Evolutionary conservation across 2,797 vertebrate genomes (phyloP), one percentile per base, ranked within the genome.

Genomic region (Characodon lateralis): DNA sequence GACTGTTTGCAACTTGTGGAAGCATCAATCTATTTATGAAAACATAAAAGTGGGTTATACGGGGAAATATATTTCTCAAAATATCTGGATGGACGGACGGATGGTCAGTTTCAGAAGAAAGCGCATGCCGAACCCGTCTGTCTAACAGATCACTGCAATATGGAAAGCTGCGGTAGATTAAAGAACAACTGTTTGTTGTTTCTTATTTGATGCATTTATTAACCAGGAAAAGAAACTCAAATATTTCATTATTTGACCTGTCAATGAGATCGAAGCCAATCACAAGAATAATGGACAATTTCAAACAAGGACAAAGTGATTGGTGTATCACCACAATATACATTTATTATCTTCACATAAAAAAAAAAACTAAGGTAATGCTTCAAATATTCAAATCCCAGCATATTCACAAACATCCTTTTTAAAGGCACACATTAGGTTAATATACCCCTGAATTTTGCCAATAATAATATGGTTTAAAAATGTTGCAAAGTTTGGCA

Each of bases 401-500:
- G 1, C 2, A 41, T 10, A 66, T 24, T 9, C 22, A 6, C 22
- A 68, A 13, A 41, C 9, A 10, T 43, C 0, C 2, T 24, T 66
- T 41, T 66, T 41, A 66, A 39, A 66, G 10, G 63, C 39, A 24
- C 18, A 53, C 5, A 22, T 71, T 71, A 24, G 39, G 20, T 41
- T 24, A 43, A 56, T 20, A 24, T 24, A 16, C 41, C 6, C 22
- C 26, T 35, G 53, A 20, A 22, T 26, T 51, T 41, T 63, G 26
- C 18, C 26, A 6, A 51, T 71, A 51, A 18, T 20, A 9, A 18
- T 46, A 43, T 22, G 1, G 9, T 46, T 46, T 6, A 41, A 76
- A n/a, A 79, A 72, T 31, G 14, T 39, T 66, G 35, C 6, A 18
- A 63, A 43, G 81, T 66, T 75, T 28, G 20, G 74, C 41, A 1